A percentile compares a stretch with the other conserved stretches of the same genome.
phyloP scores from a whole-genome alignment of 1,140 invertebrate species.

The Luehdorfia chinensis region DNA sequence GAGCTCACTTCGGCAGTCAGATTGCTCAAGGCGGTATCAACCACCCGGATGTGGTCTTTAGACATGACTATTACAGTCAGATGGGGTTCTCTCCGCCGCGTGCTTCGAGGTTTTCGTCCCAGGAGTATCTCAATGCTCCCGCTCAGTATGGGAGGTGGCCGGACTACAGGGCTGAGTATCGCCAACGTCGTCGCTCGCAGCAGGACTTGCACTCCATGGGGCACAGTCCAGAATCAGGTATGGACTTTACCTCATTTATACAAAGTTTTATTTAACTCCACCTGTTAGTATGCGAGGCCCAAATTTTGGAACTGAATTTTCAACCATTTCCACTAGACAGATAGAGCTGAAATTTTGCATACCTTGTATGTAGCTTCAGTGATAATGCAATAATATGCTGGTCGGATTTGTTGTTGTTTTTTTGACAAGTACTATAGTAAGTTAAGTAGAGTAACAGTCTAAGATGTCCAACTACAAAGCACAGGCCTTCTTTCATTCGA shows the following conservation, averaged over 20 bases:
- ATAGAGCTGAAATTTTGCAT: not conserved
- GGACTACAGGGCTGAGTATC: constrained; percentile 53
- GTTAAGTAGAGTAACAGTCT: not conserved
- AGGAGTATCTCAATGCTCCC: constrained; percentile 72
- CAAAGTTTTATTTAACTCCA: not conserved
- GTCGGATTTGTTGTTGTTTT: too few relatives aligned
- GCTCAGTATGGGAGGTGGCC: constrained; percentile 60
- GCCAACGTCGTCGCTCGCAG: constrained; percentile 66
- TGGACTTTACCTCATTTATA: not conserved
- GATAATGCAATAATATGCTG: too few relatives aligned
- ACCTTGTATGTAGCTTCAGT: not conserved
- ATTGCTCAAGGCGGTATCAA: constrained; percentile 54
- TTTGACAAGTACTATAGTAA: not conserved
- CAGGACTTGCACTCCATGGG: constrained; percentile 72
- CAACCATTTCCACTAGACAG: too few relatives aligned
- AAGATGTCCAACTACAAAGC: not conserved
- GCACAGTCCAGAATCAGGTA: constrained; percentile 70
- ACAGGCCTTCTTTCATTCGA: not conserved
- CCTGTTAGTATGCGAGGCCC: too few relatives aligned
- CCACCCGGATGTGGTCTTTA: constrained; percentile 71
- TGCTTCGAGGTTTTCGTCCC: constrained; percentile 71
- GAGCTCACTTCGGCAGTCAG: constrained; percentile 62
- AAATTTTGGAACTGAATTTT: too few relatives aligned
- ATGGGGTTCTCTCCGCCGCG: constrained; percentile 63
- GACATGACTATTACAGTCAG: constrained; percentile 67